Base-by-base conservation (phyloP, 2,888 invertebrate species). In the Eristalis arbustorum region DNA sequence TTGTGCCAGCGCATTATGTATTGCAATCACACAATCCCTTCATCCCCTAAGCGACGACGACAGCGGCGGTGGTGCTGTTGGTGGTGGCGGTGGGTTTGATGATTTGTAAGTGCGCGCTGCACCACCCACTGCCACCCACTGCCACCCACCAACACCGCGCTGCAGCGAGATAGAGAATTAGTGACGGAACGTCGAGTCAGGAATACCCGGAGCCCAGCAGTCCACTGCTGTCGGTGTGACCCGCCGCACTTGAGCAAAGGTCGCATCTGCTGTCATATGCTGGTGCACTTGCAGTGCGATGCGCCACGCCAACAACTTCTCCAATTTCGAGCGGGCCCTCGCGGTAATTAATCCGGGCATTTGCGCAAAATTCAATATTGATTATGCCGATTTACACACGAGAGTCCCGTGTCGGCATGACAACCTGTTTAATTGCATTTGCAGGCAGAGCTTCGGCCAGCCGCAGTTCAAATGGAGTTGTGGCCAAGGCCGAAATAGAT, bases 11-110 rank as follows among this genome's bases (percentile, higher is more conserved):
- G 63, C 59, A 69, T 83, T 78, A 69, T 69, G 63, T 68, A 78
- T 80, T 80, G 74, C 75, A 75, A 84, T 84, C 75, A 76, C 49
- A 49, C 71, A 67, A 49, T 57, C 57, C 37, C 67, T 71, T 67
- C 67, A 72, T 80, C 64, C 74, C 63, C 42, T 84, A 71, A 75
- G 75, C 62, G 40, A 61, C n/a, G 57, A 25, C 13, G 67, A 31
- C 22, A 23, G 25, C 31, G 31, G 4, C 31, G 31, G n/a, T n/a
- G n/a, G n/a, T n/a, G n/a, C n/a, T n/a, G n/a, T n/a, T n/a, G n/a
- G n/a, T n/a, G n/a, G n/a, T n/a, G n/a, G 31, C 31, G 31, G 31
- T 31, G 31, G 31, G 31, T 31, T n/a, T 31, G 23, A 23, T 62
- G 61, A 8, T 49, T n/a, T 14, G 42, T 18, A 49, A n/a, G n/a